A percentile compares a stretch with the other conserved stretches of the same genome.
Evolutionary conservation across 2,888 invertebrate species (phyloP).

Genomic region (Halocaridina rubra): DNA sequence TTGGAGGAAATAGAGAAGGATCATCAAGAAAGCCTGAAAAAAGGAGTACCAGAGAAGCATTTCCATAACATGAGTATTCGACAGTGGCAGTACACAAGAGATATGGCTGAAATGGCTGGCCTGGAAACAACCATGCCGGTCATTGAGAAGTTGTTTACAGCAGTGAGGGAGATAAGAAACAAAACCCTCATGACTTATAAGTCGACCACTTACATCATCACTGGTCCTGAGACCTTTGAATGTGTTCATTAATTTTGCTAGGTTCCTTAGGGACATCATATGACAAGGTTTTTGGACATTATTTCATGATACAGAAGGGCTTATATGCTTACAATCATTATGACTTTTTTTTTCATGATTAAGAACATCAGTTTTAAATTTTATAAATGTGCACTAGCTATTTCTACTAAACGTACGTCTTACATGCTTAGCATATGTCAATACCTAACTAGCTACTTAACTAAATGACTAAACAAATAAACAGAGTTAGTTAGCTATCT

Average conservation of each 20-base stretch:
- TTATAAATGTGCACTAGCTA: neutral
- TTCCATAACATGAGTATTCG: constrained; percentile 19
- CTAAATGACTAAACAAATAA: neutral
- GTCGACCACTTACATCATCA: neutral
- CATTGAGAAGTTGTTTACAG: neutral
- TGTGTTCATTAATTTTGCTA: too few species aligned
- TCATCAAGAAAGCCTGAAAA: neutral
- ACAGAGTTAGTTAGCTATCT: neutral
- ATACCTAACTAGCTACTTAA: too few species aligned
- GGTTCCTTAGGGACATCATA: too few species aligned
- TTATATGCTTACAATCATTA: too few species aligned
- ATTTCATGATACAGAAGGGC: too few species aligned
- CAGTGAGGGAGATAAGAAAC: neutral
- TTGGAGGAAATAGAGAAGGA: constrained; percentile 6
- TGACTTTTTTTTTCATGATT: neutral
- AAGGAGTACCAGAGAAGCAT: constrained; percentile 15
- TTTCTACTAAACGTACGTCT: neutral
- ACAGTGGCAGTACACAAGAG: constrained; percentile 40
- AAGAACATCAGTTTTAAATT: neutral
- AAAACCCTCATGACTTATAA: neutral
- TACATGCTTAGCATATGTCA: too few species aligned
- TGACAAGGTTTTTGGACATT: too few species aligned
- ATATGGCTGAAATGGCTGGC: constrained; percentile 20
- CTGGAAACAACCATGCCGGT: neutral
- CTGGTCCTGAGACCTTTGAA: neutral